These are phyloP conservation scores for Eulacestoma nigropectus DNA, from an alignment of 2,113 vertebrate species.

Conservation along the genomic window DNA sequence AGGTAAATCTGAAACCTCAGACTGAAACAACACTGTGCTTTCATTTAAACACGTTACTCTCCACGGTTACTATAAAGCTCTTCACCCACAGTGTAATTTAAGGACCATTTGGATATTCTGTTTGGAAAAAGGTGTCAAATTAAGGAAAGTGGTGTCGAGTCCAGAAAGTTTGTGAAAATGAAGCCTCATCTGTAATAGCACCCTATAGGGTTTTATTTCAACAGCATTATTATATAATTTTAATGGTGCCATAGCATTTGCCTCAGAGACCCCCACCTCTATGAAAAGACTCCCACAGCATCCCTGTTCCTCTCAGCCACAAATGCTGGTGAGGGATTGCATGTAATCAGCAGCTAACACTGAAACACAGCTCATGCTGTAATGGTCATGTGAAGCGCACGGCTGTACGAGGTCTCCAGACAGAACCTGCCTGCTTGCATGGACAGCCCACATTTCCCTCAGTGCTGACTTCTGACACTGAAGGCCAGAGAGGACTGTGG, in stretches of 20 bases:
- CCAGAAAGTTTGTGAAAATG: constrained; percentile 30
- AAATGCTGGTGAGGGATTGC: not conserved
- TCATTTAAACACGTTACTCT: constrained; percentile 16
- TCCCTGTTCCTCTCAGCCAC: not conserved
- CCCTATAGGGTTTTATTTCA: not conserved
- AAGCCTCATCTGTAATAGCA: not conserved
- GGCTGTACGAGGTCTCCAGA: rapidly evolving
- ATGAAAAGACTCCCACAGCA: not conserved
- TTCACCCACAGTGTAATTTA: constrained; percentile 2
- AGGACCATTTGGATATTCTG: constrained; percentile 29
- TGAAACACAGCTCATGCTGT: no score
- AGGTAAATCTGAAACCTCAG: constrained; percentile 17
- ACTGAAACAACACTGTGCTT: constrained; percentile 39
- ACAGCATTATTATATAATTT: not conserved
- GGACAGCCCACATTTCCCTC: rapidly evolving
- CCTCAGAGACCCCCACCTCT: not conserved
- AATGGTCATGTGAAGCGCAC: rapidly evolving
- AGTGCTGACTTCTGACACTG: not conserved
- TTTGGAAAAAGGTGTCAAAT: constrained; percentile 47
- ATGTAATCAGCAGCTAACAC: not conserved
- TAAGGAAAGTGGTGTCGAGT: constrained; percentile 16
- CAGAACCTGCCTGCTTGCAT: not conserved
- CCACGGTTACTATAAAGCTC: constrained; percentile 18
- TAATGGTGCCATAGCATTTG: not conserved
- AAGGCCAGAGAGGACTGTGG: not conserved